phyloP scores from a whole-genome alignment of 2,888 invertebrate species.

The Napeogenes inachia region DNA sequence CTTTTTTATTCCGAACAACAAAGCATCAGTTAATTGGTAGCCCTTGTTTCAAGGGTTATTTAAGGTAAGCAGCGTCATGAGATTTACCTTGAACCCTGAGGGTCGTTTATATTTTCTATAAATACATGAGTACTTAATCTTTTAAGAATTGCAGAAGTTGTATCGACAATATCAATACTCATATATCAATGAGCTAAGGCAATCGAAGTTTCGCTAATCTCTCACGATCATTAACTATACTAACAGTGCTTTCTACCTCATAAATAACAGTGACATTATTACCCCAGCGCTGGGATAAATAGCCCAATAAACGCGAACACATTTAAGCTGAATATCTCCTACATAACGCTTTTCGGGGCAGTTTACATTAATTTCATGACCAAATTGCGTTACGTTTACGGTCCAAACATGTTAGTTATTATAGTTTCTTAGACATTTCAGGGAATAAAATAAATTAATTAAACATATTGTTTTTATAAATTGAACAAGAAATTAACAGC shows the following conservation, averaged over 20 bases:
- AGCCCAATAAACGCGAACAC: constrained; percentile 7
- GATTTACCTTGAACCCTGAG: too few relatives aligned
- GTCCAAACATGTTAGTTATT: too few relatives aligned
- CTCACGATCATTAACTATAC: constrained; percentile 1
- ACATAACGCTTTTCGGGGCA: constrained; percentile 3
- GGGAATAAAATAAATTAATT: background rate
- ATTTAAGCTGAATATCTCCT: constrained; percentile 4
- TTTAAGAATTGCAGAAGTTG: too few relatives aligned
- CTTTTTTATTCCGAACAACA: too few relatives aligned
- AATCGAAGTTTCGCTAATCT: background rate
- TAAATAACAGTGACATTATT: constrained; percentile 9
- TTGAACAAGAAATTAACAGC: background rate
- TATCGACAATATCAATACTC: background rate
- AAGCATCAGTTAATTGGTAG: too few relatives aligned
- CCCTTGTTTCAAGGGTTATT: too few relatives aligned
- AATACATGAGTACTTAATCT: too few relatives aligned
- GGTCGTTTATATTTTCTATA: too few relatives aligned
- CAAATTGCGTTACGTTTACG: background rate
- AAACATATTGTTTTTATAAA: background rate
- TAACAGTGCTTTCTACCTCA: background rate
- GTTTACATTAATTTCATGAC: constrained; percentile 2
- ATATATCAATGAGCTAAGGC: background rate
- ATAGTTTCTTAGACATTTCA: too few relatives aligned
- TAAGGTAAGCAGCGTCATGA: too few relatives aligned
- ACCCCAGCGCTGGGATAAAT: constrained; percentile 11